Evolutionary conservation across 2,888 invertebrate genomes (phyloP).

Genomic region (Eulithis prunata): DNA sequence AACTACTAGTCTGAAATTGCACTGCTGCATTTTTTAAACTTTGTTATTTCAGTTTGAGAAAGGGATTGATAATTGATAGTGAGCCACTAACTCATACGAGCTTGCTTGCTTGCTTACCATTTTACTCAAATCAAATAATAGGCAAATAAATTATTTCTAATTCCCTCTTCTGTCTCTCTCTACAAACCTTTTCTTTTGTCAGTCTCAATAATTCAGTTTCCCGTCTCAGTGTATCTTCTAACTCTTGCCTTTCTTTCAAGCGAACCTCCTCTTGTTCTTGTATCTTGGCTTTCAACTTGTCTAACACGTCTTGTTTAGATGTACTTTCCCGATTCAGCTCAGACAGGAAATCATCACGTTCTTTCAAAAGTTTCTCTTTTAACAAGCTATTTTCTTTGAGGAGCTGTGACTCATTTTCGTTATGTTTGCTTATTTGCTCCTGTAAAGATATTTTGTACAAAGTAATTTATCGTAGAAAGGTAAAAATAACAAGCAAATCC

Average conservation of each 20-base stretch:
- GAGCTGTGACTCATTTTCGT: conserved; percentile 70
- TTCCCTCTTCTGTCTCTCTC: too few relatives aligned
- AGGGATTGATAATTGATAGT: too few relatives aligned
- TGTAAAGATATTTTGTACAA: conserved; percentile 41
- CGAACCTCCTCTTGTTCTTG: conserved; percentile 76
- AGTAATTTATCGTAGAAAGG: too few relatives aligned
- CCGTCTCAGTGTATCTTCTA: conserved; percentile 64
- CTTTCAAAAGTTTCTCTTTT: conserved; percentile 75
- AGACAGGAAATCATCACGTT: conserved; percentile 78
- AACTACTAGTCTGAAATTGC: too few relatives aligned
- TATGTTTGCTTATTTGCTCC: conserved; percentile 73
- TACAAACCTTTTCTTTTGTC: conserved; percentile 74
- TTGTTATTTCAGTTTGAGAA: too few relatives aligned
- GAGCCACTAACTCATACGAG: too few relatives aligned
- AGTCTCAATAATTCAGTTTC: conserved; percentile 71
- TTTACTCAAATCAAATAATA: too few relatives aligned
- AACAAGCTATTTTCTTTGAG: conserved; percentile 75
- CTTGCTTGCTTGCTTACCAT: too few relatives aligned
- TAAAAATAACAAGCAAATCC: too few relatives aligned
- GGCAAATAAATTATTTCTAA: too few relatives aligned
- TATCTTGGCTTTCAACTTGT: conserved; percentile 77
- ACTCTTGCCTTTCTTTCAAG: conserved; percentile 69
- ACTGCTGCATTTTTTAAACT: too few relatives aligned
- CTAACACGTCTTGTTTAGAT: conserved; percentile 80
- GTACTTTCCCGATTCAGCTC: conserved; percentile 77